Conservation (phyloP, 2,888 invertebrate genomes). For the Tipula vernalis region DNA sequence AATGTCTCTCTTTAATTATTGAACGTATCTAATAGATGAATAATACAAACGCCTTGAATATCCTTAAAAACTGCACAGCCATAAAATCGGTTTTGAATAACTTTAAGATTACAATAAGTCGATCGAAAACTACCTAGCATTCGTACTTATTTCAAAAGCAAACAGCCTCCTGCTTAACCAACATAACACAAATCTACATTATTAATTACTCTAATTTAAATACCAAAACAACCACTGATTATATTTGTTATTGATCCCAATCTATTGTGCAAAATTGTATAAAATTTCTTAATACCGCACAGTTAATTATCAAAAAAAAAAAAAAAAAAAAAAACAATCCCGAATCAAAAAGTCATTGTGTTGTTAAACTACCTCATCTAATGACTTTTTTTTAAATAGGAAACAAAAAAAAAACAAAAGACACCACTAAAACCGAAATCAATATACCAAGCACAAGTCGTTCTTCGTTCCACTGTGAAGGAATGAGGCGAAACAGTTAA, state of each 20-base stretch:
- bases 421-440: not conserved
- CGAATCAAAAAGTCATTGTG: not conserved
- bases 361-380: not conserved
- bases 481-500: not conserved
- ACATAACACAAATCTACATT: too few relatives aligned
- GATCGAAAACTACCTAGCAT: too few relatives aligned
- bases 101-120: too few relatives aligned
- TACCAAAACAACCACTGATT: too few relatives aligned
- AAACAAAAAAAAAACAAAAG: not conserved
- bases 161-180: too few relatives aligned
- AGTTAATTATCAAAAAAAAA: not conserved
- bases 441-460: not conserved
- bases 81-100: too few relatives aligned
- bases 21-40: too few relatives aligned
- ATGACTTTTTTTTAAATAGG: not conserved
- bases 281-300: not conserved
- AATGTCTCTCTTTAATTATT: too few relatives aligned
- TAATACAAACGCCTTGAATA: too few relatives aligned
- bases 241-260: not conserved
- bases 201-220: too few relatives aligned
- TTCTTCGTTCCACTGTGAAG: not conserved
- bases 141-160: too few relatives aligned
- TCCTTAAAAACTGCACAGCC: too few relatives aligned
- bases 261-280: not conserved
- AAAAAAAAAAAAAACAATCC: not conserved